Percentiles rank a stretch among this genome's conserved stretches.
These are phyloP conservation scores for Dascyllus trimaculatus DNA, from an alignment of 2,113 vertebrate species.

Conservation along the genomic window DNA sequence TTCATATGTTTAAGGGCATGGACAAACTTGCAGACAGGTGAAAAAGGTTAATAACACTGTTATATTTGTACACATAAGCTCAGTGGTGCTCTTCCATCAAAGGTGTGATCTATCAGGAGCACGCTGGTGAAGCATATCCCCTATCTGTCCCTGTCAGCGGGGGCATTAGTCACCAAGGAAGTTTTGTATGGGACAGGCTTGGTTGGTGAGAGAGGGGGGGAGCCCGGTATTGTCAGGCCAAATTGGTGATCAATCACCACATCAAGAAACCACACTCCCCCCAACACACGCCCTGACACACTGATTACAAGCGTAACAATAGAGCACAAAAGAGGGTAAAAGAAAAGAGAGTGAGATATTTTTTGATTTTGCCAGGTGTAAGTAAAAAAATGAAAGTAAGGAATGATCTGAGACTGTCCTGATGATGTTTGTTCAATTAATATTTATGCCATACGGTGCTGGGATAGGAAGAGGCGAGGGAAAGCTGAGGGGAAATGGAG, in stretches of 20 bases:
- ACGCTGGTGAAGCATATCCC: constrained; percentile 93
- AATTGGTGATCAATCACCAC: constrained; percentile 99
- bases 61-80: constrained; percentile 90
- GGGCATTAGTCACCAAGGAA: constrained; percentile 94
- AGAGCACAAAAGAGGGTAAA: background rate
- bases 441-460: constrained; percentile 88
- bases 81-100: constrained; percentile 92
- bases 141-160: constrained; percentile 95
- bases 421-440: constrained; percentile 89
- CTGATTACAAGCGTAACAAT: constrained; percentile 85
- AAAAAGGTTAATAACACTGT: constrained; percentile 82
- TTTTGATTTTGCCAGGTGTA: background rate
- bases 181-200: constrained; percentile 81
- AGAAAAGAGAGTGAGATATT: background rate
- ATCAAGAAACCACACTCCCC: constrained; percentile 72
- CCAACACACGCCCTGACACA: background rate
- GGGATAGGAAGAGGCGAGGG: constrained; percentile 40
- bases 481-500: constrained; percentile 58
- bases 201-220: constrained; percentile 32
- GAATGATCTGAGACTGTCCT: constrained; percentile 13
- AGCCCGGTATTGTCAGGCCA: constrained; percentile 91
- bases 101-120: constrained; percentile 96
- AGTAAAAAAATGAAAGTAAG: background rate
- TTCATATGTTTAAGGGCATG: constrained; percentile 1
- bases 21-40: constrained; percentile 66